A percentile compares a stretch with the other conserved stretches of the same genome.
Evolutionary conservation across 2,113 vertebrate genomes (phyloP).

Genomic region (Carassius gibelio): DNA sequence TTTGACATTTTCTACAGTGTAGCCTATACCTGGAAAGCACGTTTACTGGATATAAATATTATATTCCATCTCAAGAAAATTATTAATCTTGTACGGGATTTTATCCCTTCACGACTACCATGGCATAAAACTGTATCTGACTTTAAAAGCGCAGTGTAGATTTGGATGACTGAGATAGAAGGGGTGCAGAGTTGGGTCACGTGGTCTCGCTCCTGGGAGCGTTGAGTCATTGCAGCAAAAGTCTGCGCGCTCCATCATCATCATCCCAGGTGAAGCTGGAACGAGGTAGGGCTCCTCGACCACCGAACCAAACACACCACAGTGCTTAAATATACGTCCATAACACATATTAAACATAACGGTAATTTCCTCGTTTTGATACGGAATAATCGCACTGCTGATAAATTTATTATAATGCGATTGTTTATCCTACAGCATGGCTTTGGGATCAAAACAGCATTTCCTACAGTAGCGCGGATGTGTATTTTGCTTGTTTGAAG

Average conservation of each 20-base stretch:
- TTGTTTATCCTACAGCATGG: neutral
- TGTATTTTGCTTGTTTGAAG: neutral
- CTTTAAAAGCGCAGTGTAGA: constrained; percentile 36
- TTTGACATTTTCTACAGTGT: neutral
- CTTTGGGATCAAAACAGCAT: neutral
- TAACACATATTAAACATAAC: neutral
- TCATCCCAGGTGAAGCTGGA: constrained; percentile 65
- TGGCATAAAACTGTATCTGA: neutral
- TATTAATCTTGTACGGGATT: neutral
- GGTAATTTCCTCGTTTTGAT: neutral
- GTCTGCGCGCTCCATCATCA: constrained; percentile 60
- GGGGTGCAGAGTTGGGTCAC: constrained; percentile 72
- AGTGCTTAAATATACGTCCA: neutral
- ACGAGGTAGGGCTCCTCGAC: constrained; percentile 45
- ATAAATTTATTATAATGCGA: neutral
- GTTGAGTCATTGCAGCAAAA: constrained; percentile 77
- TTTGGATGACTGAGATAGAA: constrained; percentile 41
- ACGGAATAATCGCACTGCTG: neutral
- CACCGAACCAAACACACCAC: neutral
- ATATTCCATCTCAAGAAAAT: neutral
- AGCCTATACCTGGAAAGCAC: neutral
- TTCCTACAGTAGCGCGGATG: neutral
- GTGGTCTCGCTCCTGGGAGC: constrained; percentile 67
- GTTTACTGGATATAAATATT: neutral
- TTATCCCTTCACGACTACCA: neutral